Base-by-base conservation (phyloP, 2,888 invertebrate genomes). In the Lottia gigantea region DNA sequence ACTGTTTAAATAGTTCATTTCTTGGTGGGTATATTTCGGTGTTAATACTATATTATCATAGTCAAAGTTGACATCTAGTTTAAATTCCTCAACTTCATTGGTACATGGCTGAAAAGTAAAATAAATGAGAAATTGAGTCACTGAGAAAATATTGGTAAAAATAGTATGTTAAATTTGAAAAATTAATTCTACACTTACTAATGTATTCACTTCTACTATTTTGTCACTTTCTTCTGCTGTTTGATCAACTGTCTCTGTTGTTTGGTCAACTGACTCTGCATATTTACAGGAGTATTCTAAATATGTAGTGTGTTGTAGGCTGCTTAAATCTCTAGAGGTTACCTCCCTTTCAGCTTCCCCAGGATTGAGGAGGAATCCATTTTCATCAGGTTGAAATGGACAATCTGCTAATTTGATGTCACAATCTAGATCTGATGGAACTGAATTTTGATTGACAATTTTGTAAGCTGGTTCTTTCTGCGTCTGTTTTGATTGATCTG, bases 1-100 rank as follows among this genome's bases (percentile, higher is more conserved):
- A 62, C 62, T 67, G 23, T 67, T 65, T 40, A 80, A 66, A 19
- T 72, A 68, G 19, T 71, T 72, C 72, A 83, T 74, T 67, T 85
- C 83, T 8, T 76, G 74, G 3, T 66, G 31, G 0, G 80, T 80
- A 66, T 78, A 85, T 70, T 85, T 85, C 25, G 85, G 83, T 12
- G 85, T 82, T 61, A 83, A 74, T 2, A 78, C 74, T 16, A 85
- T 83, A 75, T 83, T 83, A 73, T 85, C 83, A 72, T 85, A 85
- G 62, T 85, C 85, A 79, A 84, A 85, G 64, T 82, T 78, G 25
- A 78, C 78, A 71, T 85, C 85, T 73, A 85, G 72, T 14, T 63
- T 61, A 74, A 85, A 85, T 45, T 81, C 76, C 61, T 80, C 71
- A 3, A 85, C 82, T 47, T 80, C 78, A 70, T 82, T 76, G 16